Percentiles rank a stretch among this genome's conserved stretches.
Conservation (phyloP, 2,888 invertebrate species). For the Drosophila affinis region DNA sequence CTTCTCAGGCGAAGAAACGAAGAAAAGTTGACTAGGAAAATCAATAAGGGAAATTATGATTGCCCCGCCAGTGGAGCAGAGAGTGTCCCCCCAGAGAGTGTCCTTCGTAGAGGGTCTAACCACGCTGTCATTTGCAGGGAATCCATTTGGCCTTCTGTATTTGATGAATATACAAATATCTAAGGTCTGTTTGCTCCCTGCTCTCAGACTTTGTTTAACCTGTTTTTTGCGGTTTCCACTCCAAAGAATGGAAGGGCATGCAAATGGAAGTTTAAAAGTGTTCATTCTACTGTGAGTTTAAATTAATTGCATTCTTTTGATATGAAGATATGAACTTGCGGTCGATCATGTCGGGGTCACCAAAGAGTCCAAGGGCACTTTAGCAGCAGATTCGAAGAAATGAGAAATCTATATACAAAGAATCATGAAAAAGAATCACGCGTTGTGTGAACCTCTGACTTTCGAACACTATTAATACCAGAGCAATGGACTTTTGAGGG, state of each 20-base stretch:
- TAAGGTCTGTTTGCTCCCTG: conserved; percentile 32
- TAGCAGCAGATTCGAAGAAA: no score
- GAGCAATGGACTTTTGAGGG: no score
- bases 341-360: not conserved
- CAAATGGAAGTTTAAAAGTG: not conserved
- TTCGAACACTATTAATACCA: no score
- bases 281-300: not conserved
- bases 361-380: no score
- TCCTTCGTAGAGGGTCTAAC: conserved; percentile 19
- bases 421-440: no score
- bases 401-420: no score
- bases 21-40: conserved; percentile 14
- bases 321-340: not conserved
- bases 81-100: conserved; percentile 24
- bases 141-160: conserved; percentile 41
- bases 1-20: conserved; percentile 13
- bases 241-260: not conserved
- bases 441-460: no score
- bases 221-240: not conserved
- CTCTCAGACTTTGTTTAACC: conserved; percentile 18
- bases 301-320: not conserved
- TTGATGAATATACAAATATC: conserved; percentile 27
- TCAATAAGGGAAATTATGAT: conserved; percentile 40
- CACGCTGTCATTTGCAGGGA: conserved; percentile 38
- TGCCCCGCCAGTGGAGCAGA: conserved; percentile 31